A percentile compares a stretch with the other conserved stretches of the same genome.
phyloP scores from a whole-genome alignment of 2,797 vertebrate genomes.

The Tamandua tetradactyla region DNA sequence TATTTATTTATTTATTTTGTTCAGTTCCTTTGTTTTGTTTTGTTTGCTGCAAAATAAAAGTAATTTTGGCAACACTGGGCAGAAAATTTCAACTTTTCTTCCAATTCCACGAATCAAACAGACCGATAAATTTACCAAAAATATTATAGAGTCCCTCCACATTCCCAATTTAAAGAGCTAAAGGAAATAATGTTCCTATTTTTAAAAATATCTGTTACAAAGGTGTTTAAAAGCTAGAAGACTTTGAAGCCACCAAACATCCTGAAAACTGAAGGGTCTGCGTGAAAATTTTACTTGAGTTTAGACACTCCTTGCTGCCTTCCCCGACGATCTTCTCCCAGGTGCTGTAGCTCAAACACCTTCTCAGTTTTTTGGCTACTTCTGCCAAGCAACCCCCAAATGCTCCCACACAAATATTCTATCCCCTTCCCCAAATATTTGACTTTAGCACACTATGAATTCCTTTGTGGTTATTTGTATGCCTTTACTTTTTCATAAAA shows the following conservation, averaged over 20 bases:
- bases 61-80: background rate
- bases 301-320: background rate
- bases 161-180: background rate
- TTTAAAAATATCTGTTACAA: background rate
- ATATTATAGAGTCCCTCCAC: background rate
- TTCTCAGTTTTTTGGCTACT: background rate
- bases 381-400: background rate
- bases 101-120: background rate
- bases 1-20: background rate
- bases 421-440: background rate
- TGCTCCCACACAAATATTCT: background rate
- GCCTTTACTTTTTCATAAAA: background rate
- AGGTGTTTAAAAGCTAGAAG: background rate
- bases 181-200: background rate
- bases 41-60: background rate
- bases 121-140: background rate
- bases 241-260: background rate
- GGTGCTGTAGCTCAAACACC: background rate
- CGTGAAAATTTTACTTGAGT: background rate
- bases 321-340: background rate
- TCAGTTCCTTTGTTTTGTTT: background rate
- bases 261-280: background rate
- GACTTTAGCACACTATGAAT: background rate
- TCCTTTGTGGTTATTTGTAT: slow-evolving; percentile 27
- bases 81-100: slow-evolving; percentile 42